Percentiles rank a stretch among this genome's conserved stretches.
Conservation (phyloP, 1,140 invertebrate species). For the Caenorhabditis inopinata region DNA sequence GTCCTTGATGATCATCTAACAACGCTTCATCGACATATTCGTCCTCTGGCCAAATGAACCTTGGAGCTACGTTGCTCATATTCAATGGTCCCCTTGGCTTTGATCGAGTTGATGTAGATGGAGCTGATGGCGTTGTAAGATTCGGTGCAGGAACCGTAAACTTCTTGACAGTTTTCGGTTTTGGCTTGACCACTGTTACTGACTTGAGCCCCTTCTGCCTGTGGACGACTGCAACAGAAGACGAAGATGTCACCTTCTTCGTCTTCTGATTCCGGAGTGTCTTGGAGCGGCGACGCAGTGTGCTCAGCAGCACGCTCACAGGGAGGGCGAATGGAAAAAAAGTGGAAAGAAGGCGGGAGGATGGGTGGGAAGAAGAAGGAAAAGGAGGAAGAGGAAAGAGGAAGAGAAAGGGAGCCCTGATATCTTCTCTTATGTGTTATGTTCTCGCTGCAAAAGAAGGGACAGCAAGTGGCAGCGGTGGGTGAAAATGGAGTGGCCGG, state of each 20-base stretch:
- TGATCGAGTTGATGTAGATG: not conserved
- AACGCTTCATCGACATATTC: conserved; percentile 10
- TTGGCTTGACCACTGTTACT: not conserved
- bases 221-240: not conserved
- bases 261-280: not conserved
- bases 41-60: not conserved
- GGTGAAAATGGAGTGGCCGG: not conserved
- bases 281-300: conserved; percentile 24
- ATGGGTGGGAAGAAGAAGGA: not conserved
- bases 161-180: not conserved
- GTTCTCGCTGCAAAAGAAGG: conserved; percentile 11
- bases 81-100: not conserved
- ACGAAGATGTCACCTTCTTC: conserved; percentile 24
- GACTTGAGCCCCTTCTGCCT: not conserved
- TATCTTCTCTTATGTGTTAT: not conserved
- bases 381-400: not conserved
- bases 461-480: conserved; percentile 2
- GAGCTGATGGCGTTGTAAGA: not conserved
- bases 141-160: not conserved
- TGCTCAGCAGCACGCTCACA: conserved; percentile 22
- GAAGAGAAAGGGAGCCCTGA: not conserved
- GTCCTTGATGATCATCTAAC: conserved; percentile 35
- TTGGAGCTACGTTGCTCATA: not conserved
- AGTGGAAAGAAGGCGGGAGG: not conserved
- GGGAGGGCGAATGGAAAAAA: conserved; percentile 16